Evolutionary conservation across 2,888 invertebrate species (phyloP).

Genomic region (Mythimna loreyi): DNA sequence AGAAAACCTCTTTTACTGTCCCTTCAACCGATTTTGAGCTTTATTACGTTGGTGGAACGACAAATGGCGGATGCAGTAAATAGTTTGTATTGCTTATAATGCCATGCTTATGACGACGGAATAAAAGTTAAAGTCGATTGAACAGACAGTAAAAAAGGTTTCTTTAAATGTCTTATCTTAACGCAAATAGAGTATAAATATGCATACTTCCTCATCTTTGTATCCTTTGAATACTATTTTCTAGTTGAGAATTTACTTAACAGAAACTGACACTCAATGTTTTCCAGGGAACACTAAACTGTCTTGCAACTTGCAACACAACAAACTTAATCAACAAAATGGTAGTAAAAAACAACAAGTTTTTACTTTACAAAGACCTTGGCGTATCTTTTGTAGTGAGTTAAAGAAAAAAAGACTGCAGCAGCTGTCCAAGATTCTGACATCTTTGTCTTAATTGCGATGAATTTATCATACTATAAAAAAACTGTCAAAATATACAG

Average conservation of each 20-base stretch:
- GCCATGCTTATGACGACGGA: too few species aligned
- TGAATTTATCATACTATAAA: neutral
- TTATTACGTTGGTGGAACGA: too few species aligned
- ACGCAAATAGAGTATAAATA: too few species aligned
- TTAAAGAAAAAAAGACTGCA: neutral
- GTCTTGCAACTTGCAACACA: constrained; percentile 23
- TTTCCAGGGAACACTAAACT: constrained; percentile 33
- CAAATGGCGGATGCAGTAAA: too few species aligned
- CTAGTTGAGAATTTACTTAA: constrained; percentile 12
- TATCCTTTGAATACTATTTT: neutral
- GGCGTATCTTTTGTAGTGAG: neutral
- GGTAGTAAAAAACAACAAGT: constrained; percentile 38
- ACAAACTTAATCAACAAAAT: constrained; percentile 46
- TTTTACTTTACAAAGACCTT: constrained; percentile 30
- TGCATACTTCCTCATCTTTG: too few species aligned
- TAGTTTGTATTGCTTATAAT: too few species aligned
- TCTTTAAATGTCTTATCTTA: too few species aligned
- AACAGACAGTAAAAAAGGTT: too few species aligned
- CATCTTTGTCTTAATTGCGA: neutral
- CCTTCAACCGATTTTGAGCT: too few species aligned
- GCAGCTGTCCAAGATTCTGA: neutral
- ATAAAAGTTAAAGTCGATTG: too few species aligned
- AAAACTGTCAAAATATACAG: too few species aligned
- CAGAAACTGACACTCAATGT: constrained; percentile 16
- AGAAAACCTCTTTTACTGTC: too few species aligned